Evolutionary conservation across 1,140 invertebrate species (phyloP), one percentile per base, ranked within the genome.

Genomic region (Marisa cornuarietis): DNA sequence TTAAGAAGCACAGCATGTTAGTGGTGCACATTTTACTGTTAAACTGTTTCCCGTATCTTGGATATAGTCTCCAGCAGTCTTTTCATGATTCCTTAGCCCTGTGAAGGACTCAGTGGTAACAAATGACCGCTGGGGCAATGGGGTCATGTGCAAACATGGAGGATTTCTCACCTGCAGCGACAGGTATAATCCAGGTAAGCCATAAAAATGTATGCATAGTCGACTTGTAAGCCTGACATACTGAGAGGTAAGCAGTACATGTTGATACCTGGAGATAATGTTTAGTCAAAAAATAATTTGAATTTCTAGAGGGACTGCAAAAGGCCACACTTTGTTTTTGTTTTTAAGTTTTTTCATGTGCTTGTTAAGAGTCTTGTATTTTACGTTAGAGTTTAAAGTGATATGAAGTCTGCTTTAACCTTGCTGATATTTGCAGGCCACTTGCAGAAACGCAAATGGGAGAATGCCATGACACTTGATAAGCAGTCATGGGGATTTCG

Each of bases 41-140:
- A 42, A 26, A 49, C 10, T 68, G 66, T 68, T 20, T 68, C 0
- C n/a, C 31, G 6, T 42, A 42, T 6, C 31, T 42, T 42, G 31
- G 16, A 14, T 58, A 58, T 9, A 58, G 16, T 58, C 54, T 11
- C 54, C 54, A 42, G 31, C 31, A 42, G 26, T 63, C 8, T 26
- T 13, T 51, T 79, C 42, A 20, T 9, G 20, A 14, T 71, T 66
- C 83, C 84, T 61, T 80, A 93, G 93, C 85, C 97, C 97, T 0
- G 96, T 99, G 0, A 95, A 95, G 87, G 94, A 98, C 73, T 95
- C 94, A 7, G 93, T 99, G 11, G 96, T 98, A 0, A 95, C 94
- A 0, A 98, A 98, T 91, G 95, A 96, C 88, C 92, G 96, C 85
- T 97, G 96, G 96, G 97, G 97, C 7, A 90, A 85, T 54, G 93